Percentiles rank a stretch among this genome's conserved stretches.
phyloP scores from a whole-genome alignment of 2,113 vertebrate genomes.

The Balaeniceps rex region DNA sequence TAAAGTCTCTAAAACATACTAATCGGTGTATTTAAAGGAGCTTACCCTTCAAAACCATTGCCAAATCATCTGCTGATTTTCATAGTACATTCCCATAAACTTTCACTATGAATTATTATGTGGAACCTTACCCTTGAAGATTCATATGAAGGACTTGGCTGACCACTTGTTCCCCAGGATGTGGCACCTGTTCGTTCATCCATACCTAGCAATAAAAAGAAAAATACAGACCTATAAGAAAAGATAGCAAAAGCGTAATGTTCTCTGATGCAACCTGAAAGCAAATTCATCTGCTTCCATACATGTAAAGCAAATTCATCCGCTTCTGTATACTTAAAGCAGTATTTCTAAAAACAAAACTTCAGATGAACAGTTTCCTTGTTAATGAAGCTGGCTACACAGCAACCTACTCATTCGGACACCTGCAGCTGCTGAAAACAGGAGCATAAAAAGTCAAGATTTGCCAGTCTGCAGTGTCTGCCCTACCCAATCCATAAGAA shows the following conservation, averaged over 20 bases:
- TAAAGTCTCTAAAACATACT: background rate
- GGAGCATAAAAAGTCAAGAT: background rate
- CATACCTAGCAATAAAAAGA: conserved; percentile 82
- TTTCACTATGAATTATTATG: background rate
- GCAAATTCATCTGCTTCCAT: background rate
- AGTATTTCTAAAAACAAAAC: background rate
- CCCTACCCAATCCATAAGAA: background rate
- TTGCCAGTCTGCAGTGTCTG: background rate
- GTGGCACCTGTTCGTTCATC: conserved; percentile 89
- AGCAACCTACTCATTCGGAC: conserved; percentile 26
- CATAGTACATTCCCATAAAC: background rate
- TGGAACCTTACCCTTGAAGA: conserved; percentile 90
- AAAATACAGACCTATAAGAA: background rate
- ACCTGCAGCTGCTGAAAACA: conserved; percentile 46
- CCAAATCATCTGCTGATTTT: background rate
- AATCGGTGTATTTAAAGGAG: background rate
- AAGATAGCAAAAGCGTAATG: background rate
- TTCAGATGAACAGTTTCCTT: background rate
- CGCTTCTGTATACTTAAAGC: background rate
- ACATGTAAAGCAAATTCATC: background rate
- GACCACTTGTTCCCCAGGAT: conserved; percentile 91
- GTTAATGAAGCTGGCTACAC: background rate
- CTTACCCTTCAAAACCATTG: background rate
- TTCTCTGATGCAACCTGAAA: background rate
- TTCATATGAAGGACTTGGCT: conserved; percentile 92